These are phyloP conservation scores for Seira ritae DNA, from an alignment of 2,888 invertebrate genomes.

Conservation along the genomic window DNA sequence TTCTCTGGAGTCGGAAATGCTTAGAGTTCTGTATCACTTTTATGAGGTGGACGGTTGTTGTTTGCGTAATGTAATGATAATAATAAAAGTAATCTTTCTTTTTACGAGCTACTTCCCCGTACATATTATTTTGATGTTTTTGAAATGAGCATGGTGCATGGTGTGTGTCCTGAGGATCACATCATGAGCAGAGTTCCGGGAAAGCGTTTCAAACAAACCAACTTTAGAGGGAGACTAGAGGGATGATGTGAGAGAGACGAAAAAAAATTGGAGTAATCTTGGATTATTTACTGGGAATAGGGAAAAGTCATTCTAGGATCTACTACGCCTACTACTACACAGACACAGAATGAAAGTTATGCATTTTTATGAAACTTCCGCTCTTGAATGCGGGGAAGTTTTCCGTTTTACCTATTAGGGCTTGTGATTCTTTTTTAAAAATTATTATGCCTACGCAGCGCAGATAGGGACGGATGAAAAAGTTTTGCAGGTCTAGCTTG, in stretches of 20 bases:
- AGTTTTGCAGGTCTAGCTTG: too few species aligned
- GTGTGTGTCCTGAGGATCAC: background rate
- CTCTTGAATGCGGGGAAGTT: too few species aligned
- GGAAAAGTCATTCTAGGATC: background rate
- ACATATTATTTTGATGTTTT: conserved; percentile 13
- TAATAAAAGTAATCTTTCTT: too few species aligned
- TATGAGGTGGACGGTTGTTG: conserved; percentile 16
- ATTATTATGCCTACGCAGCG: too few species aligned
- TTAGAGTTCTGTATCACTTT: conserved; percentile 1
- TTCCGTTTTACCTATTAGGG: too few species aligned
- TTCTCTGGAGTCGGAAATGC: background rate
- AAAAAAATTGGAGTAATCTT: conserved; percentile 1
- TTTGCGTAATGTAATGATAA: conserved; percentile 2
- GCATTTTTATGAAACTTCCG: too few species aligned
- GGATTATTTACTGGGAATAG: conserved; percentile 4
- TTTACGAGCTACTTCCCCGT: conserved; percentile 2
- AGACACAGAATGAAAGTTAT: too few species aligned
- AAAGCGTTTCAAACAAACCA: background rate
- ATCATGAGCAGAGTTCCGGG: background rate
- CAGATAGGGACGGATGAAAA: too few species aligned
- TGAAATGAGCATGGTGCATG: conserved; percentile 4
- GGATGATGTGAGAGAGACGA: background rate
- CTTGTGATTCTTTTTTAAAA: too few species aligned
- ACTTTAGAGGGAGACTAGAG: background rate
- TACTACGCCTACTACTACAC: too few species aligned